Evolutionary conservation across 2,888 invertebrate genomes (phyloP).

Genomic region (Oconnorella tubifera): DNA sequence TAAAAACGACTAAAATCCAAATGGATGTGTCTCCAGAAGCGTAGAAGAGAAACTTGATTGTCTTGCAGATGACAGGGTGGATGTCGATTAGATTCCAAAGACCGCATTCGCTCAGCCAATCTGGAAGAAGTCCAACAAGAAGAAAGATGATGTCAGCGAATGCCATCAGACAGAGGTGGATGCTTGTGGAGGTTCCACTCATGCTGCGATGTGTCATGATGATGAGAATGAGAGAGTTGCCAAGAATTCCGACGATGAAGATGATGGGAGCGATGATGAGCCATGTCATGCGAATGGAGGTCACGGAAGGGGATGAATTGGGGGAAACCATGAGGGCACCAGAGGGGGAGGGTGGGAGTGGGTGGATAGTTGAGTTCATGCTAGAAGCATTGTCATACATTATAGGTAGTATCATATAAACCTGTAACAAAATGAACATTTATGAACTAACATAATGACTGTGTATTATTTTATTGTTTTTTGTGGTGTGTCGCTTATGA

Average conservation of each 20-base stretch:
- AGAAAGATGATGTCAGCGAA: conserved; percentile 34
- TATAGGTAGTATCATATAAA: too few relatives aligned
- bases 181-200: conserved; percentile 33
- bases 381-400: too few relatives aligned
- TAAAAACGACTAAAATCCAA: conserved; percentile 47
- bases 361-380: too few relatives aligned
- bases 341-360: conserved; percentile 89
- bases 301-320: neutral
- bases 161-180: conserved; percentile 37
- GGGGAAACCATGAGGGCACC: conserved; percentile 74
- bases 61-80: conserved; percentile 32
- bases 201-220: conserved; percentile 32
- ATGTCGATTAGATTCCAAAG: conserved; percentile 26
- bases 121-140: conserved; percentile 34
- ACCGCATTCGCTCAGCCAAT: conserved; percentile 32
- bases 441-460: too few relatives aligned
- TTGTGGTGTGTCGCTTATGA: too few relatives aligned
- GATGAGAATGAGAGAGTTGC: conserved; percentile 32
- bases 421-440: too few relatives aligned
- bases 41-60: conserved; percentile 34
- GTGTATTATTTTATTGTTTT: too few relatives aligned
- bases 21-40: conserved; percentile 43
- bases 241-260: conserved; percentile 32
- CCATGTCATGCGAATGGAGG: conserved; percentile 22
- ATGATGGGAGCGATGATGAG: conserved; percentile 32